These are phyloP conservation scores for Argyra leucocephala DNA, from an alignment of 2,888 invertebrate species.

Conservation along the genomic window DNA sequence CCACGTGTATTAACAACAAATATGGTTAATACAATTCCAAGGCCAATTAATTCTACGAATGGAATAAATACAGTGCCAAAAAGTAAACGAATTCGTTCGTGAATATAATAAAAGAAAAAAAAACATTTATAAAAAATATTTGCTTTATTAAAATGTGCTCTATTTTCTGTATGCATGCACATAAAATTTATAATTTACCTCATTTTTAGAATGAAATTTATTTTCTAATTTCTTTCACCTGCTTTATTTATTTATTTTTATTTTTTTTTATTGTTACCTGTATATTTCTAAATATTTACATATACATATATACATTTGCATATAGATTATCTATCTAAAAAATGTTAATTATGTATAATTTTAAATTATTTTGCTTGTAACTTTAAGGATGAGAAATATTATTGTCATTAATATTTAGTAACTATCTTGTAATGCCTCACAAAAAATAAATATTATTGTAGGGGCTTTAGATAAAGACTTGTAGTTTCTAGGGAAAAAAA, in stretches of 20 bases:
- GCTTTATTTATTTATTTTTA: background rate
- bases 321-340: too few species aligned
- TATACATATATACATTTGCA: background rate
- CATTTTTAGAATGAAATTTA: constrained; percentile 6
- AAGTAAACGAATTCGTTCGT: constrained; percentile 28
- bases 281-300: background rate
- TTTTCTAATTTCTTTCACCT: constrained; percentile 4
- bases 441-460: background rate
- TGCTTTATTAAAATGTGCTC: background rate
- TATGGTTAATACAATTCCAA: constrained; percentile 18
- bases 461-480: constrained; percentile 1
- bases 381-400: constrained; percentile 1
- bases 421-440: background rate
- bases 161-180: constrained; percentile 18
- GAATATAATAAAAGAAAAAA: constrained; percentile 21
- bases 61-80: constrained; percentile 37
- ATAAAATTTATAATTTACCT: background rate
- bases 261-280: background rate
- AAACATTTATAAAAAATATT: background rate
- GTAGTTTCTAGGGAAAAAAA: background rate
- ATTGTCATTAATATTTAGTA: constrained; percentile 1
- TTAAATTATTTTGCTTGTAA: background rate
- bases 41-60: background rate
- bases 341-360: background rate
- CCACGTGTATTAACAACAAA: constrained; percentile 33